A percentile compares a stretch with the other conserved stretches of the same genome.
Evolutionary conservation across 2,113 vertebrate species (phyloP).

Genomic region (Amblyopsis rosae): DNA sequence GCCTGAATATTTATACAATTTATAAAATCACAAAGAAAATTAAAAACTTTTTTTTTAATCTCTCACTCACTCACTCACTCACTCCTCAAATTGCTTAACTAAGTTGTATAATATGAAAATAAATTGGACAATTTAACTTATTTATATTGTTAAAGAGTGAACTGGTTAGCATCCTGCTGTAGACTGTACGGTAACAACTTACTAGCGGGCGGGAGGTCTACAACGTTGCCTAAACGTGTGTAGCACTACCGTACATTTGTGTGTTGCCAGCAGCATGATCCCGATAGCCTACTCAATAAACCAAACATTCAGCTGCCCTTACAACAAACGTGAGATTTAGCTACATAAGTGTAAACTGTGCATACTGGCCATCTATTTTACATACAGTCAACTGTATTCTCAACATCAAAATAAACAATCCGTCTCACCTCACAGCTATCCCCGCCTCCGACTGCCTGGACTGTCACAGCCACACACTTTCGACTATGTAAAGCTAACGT

Average conservation of each 20-base stretch:
- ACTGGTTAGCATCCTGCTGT: no score
- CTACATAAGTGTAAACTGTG: constrained; percentile 20
- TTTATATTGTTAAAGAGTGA: no score
- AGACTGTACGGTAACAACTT: constrained; percentile 42
- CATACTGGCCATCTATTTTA: constrained; percentile 28
- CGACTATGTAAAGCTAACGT: constrained; percentile 53
- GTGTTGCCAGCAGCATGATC: constrained; percentile 4
- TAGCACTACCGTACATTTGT: constrained; percentile 18
- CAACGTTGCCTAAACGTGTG: constrained; percentile 66
- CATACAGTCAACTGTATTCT: constrained; percentile 50
- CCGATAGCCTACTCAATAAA: constrained; percentile 18
- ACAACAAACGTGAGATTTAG: constrained; percentile 1
- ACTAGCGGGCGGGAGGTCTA: constrained; percentile 47
- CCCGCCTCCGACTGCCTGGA: constrained; percentile 68
- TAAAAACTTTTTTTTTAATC: no score
- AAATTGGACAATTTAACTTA: no score
- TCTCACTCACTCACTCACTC: no score
- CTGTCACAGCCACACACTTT: constrained; percentile 61
- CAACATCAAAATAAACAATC: constrained; percentile 64
- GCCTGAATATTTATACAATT: no score
- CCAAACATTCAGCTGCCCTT: not conserved
- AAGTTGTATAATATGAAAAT: no score
- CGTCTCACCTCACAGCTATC: constrained; percentile 57
- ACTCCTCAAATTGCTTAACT: no score
- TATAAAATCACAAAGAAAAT: no score